Base-by-base conservation (phyloP, 2,113 vertebrate species). In the Columba janthina region DNA sequence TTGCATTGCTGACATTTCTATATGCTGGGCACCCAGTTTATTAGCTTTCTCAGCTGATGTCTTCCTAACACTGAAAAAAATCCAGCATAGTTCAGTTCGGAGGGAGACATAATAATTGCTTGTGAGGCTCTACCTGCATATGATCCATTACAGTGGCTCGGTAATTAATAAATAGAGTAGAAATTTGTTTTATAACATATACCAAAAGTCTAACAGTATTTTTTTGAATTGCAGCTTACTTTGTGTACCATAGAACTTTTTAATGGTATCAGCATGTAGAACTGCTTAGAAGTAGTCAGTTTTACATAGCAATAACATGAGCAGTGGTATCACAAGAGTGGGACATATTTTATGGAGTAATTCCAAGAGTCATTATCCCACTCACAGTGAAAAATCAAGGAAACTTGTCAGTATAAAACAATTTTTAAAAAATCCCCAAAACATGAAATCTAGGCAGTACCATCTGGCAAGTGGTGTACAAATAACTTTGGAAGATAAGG, bases 261-360 rank as follows among this genome's bases (percentile, higher is more conserved):
- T 57, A 24, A 29, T 34, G 51, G 4, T 15, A 73, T 5, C 12
- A n/a, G 13, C 24, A 58, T 1, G 1, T 11, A 36, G 18, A 66
- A 40, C 29, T 80, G 20, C 12, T 73, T 58, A 66, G 2, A 10
- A 78, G 15, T 31, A 25, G 13, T 26, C 8, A 17, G 8, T 21
- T 84, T 76, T 70, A 31, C 7, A 17, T 2, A 18, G 25, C 5
- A 66, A 21, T 32, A 77, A 53, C 14, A 11, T 54, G 7, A 77
- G 8, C n/a, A 62, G 19, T 44, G 44, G 32, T 29, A 26, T 36
- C 44, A 38, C 34, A 74, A 16, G 5, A n/a, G 2, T 26, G 14
- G 4, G 6, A 2, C 4, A 9, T 57, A 20, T 32, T 82, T 70
- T 73, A 13, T 1, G 5, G 11, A 1, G 12, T 78, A 25, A 7